Percentiles rank a stretch among this genome's conserved stretches.
Evolutionary conservation across 2,888 invertebrate species (phyloP).

Genomic region (Tiphia femorata): DNA sequence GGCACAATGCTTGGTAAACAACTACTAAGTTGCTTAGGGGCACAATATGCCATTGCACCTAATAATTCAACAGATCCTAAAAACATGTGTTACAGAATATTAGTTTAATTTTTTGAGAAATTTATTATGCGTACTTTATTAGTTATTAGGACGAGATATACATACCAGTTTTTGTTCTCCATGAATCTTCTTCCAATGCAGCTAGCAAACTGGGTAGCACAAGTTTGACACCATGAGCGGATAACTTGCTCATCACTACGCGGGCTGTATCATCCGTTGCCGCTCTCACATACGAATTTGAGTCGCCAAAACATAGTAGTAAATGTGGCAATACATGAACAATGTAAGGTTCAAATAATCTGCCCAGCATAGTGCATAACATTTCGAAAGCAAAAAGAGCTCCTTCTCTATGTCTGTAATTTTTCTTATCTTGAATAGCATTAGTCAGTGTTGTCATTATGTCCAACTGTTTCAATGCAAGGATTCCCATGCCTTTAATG

Average conservation of each 20-base stretch:
- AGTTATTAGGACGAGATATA: constrained; percentile 4
- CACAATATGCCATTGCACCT: constrained; percentile 99
- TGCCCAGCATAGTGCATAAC: constrained; percentile 93
- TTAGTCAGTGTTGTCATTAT: constrained; percentile 94
- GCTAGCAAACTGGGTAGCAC: constrained; percentile 93
- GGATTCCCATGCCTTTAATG: constrained; percentile 96
- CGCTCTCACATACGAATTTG: constrained; percentile 93
- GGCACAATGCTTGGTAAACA: constrained; percentile 99
- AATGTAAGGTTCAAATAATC: constrained; percentile 98
- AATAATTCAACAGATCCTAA: constrained; percentile 93
- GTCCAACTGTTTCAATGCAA: constrained; percentile 94
- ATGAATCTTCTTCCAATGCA: constrained; percentile 97
- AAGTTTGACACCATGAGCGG: constrained; percentile 97
- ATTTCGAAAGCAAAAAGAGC: constrained; percentile 98
- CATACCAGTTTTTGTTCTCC: constrained; percentile 95
- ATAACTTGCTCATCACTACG: constrained; percentile 94
- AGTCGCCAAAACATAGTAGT: constrained; percentile 95
- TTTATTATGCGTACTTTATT: background rate
- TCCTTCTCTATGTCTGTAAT: constrained; percentile 93
- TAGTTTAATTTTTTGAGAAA: too few relatives aligned
- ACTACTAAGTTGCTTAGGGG: constrained; percentile 97
- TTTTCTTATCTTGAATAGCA: constrained; percentile 97
- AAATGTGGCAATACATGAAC: constrained; percentile 96
- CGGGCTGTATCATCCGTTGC: constrained; percentile 97
- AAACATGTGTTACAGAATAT: background rate